These are phyloP conservation scores for Oxyura jamaicensis DNA, from an alignment of 2,113 vertebrate species.

Conservation along the genomic window DNA sequence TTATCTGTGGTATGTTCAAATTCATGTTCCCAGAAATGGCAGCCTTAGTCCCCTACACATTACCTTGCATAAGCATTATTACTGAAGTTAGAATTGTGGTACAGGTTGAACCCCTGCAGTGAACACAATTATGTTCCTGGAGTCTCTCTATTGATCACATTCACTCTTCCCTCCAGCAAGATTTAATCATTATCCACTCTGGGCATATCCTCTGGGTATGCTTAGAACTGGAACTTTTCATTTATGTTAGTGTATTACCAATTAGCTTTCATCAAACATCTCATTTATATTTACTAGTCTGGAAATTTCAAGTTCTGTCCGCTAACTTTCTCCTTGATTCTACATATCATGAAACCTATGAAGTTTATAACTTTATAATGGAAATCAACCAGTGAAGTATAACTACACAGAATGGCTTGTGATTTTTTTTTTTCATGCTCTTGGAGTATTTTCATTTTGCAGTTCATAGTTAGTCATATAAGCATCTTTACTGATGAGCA, in stretches of 20 bases:
- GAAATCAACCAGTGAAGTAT: background rate
- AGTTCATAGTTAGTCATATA: background rate
- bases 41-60: background rate
- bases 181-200: background rate
- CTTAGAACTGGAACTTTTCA: background rate
- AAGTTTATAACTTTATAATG: background rate
- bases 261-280: background rate
- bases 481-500: background rate
- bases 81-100: background rate
- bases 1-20: background rate
- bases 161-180: background rate
- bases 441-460: background rate
- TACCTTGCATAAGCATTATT: background rate
- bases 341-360: background rate
- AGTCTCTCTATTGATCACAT: background rate
- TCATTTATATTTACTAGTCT: background rate
- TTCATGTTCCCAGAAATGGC: background rate
- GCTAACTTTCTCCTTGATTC: background rate
- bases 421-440: background rate
- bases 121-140: background rate
- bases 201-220: background rate
- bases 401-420: background rate
- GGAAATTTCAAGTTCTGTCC: background rate
- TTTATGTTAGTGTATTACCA: background rate
- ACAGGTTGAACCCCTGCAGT: background rate